Evolutionary conservation across 2,888 invertebrate species (phyloP), one percentile per base, ranked within the genome.

Genomic region (Platycheirus albimanus): DNA sequence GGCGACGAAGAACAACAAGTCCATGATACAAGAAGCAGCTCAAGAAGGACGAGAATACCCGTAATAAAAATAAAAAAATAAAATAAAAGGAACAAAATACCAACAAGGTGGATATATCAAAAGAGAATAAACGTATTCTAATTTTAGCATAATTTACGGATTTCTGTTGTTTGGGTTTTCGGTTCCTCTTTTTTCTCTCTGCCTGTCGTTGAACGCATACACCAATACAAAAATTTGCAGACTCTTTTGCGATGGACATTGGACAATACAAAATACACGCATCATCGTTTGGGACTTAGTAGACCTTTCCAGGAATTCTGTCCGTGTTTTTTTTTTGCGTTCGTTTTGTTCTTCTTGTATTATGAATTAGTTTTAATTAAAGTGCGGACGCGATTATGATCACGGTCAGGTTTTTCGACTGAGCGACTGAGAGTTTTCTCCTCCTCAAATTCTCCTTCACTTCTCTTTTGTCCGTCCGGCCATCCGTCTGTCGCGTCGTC

Each of bases 281-380:
- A 81, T 63, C 36, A 41, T 17, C 13, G 7, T 28, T 52, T 38
- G 51, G 36, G 74, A 69, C 64, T 79, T 70, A 54, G 75, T 70
- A 54, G 75, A 75, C 79, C 74, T 79, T 84, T 84, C 84, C 70
- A 51, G 84, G 79, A 84, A 84, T 84, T 74, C 43, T 13, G 13
- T 30, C 24, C 47, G 2, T 1, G 56, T 64, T 19, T 47, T 70
- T 66, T 58, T 74, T 17, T 52, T 41, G 8, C 3, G 41, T 56
- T 20, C 24, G 41, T 49, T 56, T 66, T 30, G 45, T 54, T 45
- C 58, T 45, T 77, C 45, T 43, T 28, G 49, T 74, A 52, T 75
- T 84, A 84, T 84, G 84, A 84, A 84, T 84, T 84, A 84, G 84
- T 84, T 84, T 84, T 84, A 84, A 84, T 84, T 79, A 84, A 84